phyloP scores from a whole-genome alignment of 2,113 vertebrate species.

The Leptocoma aspasia region DNA sequence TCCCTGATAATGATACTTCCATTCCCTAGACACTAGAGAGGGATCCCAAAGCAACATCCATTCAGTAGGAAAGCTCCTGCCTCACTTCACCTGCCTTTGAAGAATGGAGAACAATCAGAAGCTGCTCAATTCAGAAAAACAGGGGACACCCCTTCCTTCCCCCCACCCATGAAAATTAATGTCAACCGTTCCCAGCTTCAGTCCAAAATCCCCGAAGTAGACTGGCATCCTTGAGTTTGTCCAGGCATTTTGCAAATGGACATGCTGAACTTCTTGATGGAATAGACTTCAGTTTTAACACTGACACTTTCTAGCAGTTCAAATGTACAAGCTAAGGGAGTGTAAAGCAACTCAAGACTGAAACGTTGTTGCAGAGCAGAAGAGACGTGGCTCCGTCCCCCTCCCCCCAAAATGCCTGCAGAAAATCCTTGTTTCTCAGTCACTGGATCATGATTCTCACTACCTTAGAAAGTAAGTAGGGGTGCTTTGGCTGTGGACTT shows the following conservation, averaged over 20 bases:
- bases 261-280: background rate
- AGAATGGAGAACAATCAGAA: background rate
- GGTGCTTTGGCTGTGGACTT: background rate
- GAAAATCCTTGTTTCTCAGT: background rate
- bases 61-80: background rate
- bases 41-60: background rate
- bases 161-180: rapidly evolving
- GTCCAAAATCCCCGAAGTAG: background rate
- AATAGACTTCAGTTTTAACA: background rate
- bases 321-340: background rate
- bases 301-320: background rate
- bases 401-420: rapidly evolving
- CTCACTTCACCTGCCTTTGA: background rate
- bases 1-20: rapidly evolving
- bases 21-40: background rate
- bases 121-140: background rate
- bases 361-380: rapidly evolving
- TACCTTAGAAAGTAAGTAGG: background rate
- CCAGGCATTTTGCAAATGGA: background rate
- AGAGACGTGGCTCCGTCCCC: rapidly evolving
- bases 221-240: background rate
- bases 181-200: background rate
- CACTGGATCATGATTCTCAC: background rate
- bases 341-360: background rate
- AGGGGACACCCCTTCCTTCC: background rate